Evolutionary conservation across 1,140 invertebrate species (phyloP).

Genomic region (Heliconius hermathena): DNA sequence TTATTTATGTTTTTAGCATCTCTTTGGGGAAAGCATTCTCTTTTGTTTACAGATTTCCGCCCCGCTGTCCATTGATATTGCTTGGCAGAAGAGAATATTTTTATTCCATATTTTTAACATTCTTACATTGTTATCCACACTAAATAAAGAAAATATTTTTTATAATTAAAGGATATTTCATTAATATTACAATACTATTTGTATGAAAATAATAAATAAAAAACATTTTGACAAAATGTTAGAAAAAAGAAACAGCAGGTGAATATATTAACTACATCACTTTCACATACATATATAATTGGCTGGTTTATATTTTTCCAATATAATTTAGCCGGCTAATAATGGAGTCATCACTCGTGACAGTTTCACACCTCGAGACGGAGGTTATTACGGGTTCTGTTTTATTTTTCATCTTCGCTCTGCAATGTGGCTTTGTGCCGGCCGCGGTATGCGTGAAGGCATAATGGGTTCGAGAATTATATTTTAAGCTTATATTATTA

Average conservation of each 20-base stretch:
- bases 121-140: no score
- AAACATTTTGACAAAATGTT: no score
- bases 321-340: conserved; percentile 52
- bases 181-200: no score
- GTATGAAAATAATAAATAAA: no score
- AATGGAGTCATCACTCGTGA: conserved; percentile 77
- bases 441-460: conserved; percentile 45
- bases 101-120: no score
- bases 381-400: conserved; percentile 62
- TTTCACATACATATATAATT: background rate
- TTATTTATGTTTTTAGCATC: no score
- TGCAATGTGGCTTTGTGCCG: conserved; percentile 61
- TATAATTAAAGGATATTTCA: no score
- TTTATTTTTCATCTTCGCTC: conserved; percentile 61
- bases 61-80: no score
- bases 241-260: background rate
- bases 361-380: conserved; percentile 77
- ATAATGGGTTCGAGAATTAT: conserved; percentile 14
- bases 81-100: no score
- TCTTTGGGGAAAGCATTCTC: no score
- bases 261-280: background rate
- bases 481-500: background rate
- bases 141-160: no score
- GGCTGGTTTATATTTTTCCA: conserved; percentile 27
- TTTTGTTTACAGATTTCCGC: no score